phyloP scores from a whole-genome alignment of 2,888 invertebrate genomes.

The Drosophila melanocephala region DNA sequence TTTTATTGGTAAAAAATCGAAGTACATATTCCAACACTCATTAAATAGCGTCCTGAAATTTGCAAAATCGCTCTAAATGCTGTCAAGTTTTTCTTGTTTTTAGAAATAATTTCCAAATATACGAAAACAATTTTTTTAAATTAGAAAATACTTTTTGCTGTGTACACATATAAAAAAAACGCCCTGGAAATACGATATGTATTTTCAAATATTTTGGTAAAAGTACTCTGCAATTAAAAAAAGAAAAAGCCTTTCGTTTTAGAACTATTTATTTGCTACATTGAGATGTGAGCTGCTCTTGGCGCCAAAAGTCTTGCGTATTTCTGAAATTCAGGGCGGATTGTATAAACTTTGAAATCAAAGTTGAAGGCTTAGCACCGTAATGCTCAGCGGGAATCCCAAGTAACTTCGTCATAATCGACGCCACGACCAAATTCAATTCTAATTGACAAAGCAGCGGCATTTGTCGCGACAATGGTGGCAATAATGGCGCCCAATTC shows the following conservation, averaged over 20 bases:
- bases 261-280: background rate
- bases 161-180: background rate
- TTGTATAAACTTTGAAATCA: background rate
- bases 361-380: background rate
- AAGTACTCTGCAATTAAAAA: background rate
- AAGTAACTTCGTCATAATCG: slow-evolving; percentile 41
- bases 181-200: background rate
- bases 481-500: slow-evolving; percentile 77
- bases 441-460: slow-evolving; percentile 72
- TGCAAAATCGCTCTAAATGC: background rate
- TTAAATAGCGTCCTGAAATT: background rate
- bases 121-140: background rate
- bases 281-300: background rate
- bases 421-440: slow-evolving; percentile 52
- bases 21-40: background rate
- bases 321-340: background rate
- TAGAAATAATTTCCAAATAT: background rate
- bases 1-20: background rate
- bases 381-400: slow-evolving; percentile 10
- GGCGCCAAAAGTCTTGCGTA: background rate
- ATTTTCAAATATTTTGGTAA: background rate
- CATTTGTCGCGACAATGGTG: slow-evolving; percentile 80
- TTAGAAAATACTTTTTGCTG: background rate
- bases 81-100: background rate
- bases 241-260: background rate